phyloP scores from a whole-genome alignment of 2,113 vertebrate genomes.

The Ceyx melanurus region DNA sequence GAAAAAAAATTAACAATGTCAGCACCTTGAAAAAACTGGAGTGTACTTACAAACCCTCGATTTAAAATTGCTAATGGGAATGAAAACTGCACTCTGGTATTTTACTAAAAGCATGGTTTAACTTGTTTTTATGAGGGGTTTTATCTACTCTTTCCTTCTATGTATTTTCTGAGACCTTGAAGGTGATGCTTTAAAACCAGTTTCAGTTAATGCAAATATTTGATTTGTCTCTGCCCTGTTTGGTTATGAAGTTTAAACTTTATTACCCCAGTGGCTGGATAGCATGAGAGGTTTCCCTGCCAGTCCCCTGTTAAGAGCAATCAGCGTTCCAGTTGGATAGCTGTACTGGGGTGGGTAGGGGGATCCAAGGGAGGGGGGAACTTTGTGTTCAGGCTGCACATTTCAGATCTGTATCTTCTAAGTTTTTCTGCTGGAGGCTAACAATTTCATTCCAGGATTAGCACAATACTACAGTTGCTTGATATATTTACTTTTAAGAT shows the following conservation, averaged over 20 bases:
- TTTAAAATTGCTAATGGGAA: neutral
- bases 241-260: slow-evolving; percentile 45
- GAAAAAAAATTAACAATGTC: neutral
- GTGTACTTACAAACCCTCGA: neutral
- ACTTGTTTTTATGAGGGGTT: neutral
- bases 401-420: neutral
- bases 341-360: neutral
- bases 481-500: neutral
- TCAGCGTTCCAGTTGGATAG: neutral
- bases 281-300: neutral
- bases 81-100: neutral
- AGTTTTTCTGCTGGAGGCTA: neutral
- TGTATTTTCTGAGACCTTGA: neutral
- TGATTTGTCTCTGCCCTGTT: slow-evolving; percentile 59
- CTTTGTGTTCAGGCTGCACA: neutral
- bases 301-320: neutral
- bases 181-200: neutral
- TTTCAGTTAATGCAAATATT: slow-evolving; percentile 57
- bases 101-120: neutral
- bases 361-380: too few relatives aligned
- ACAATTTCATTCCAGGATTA: neutral
- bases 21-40: neutral
- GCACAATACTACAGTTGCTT: neutral
- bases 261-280: neutral
- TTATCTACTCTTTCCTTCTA: neutral